Base-by-base conservation (phyloP, 1,140 invertebrate genomes). In the Scaptomyza hsui region DNA sequence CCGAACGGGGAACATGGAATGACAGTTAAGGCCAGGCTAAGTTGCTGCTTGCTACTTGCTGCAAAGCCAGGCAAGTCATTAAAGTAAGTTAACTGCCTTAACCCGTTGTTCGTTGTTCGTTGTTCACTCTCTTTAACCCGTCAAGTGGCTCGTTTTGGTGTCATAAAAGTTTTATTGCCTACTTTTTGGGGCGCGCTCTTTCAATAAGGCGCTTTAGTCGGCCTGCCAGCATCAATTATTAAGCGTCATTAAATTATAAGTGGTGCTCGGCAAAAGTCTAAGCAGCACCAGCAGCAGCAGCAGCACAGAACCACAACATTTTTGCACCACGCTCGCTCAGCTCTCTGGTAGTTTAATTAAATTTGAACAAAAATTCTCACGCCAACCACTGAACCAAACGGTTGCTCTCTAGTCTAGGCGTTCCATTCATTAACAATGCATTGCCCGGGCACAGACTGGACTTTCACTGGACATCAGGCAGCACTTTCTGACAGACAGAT, bases 141-240 rank as follows among this genome's bases (percentile, higher is more conserved):
- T 45, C 51, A 55, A 44, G 51, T 64, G 26, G 41, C 39, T 42
- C 26, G 44, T 57, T 45, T 42, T 61, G 48, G 16, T 55, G 64
- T 74, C 81, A 74, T 85, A 74, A 85, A 86, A 80, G 24, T 86
- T 85, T 85, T 86, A 86, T 80, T 77, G 77, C 77, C 81, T 48
- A 41, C 71, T 70, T 72, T 72, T 41, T 18, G 16, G 62, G 39
- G 41, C 32, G 37, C 37, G 39, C 60, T 29, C 26, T 60, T 82
- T 79, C 80, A 83, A 83, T 76, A 80, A 75, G 63, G 62, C 77
- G 75, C 77, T 86, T 85, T 86, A 60, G 57, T 29, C 45, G 57
- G 37, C 49, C 61, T 74, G 48, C 45, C 60, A 39, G 57, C 81
- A 86, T 85, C 65, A 85, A 85, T 85, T 85, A 85, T 85, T 80